Evolutionary conservation across 2,797 vertebrate genomes (phyloP), one percentile per base, ranked within the genome.

Genomic region (Pseudomugil tenellus): DNA sequence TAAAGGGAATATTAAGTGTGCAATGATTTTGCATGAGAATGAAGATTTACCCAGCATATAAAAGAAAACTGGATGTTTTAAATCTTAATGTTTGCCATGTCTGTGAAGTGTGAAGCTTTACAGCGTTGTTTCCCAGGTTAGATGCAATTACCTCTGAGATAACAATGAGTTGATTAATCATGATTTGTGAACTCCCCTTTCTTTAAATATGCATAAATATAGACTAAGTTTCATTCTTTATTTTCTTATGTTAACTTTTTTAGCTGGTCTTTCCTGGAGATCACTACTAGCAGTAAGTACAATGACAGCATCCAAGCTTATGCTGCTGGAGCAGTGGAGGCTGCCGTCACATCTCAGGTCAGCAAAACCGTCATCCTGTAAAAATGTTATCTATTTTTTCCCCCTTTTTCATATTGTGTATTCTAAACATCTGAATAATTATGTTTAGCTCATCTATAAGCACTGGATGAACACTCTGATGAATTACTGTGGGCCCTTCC

Each of bases 381-480:
- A 12, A 49, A 23, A 21, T 7, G 5, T 52, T 23, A 3, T 34
- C 12, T 28, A 3, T 35, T 31, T 2, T 19, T 68, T 41, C 26
- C 23, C 8, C 9, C 13, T 21, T 70, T 43, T 5, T 37, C 14
- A 46, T 35, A 11, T 41, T 19, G 12, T 37, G 49, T 37, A 2
- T 35, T 51, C 3, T 17, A 60, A 60, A 9, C 4, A 56, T 3
- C 9, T 52, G 19, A 4, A 46, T 5, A 31, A n/a, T 31, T 14
- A 7, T 14, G 17, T 64, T 28, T 83, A 98, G 96, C 96, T 97
- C 75, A 95, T 99, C 84, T 97, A 96, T 76, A 96, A 97, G 92
- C 96, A 99, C 81, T 99, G 97, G 97, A 96, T 97, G 95, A 99
- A 99, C 91, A 98, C 96, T 0, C 81, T 97, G 66, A 92, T 96